Conservation (phyloP, 2,888 invertebrate species). For the Epinotia demarniana region DNA sequence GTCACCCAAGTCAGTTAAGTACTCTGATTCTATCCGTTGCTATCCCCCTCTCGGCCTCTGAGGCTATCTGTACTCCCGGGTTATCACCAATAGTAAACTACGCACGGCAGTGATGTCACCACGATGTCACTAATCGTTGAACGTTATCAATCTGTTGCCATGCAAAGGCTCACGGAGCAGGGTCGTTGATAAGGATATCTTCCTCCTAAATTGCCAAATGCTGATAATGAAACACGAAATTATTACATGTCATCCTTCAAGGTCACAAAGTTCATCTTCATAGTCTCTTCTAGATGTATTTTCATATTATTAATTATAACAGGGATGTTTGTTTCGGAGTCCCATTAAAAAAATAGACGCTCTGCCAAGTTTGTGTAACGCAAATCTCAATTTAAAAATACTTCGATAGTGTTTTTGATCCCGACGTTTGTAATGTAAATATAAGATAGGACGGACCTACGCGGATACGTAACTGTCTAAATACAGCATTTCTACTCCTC, state of each 20-base stretch:
- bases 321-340: conserved; percentile 8
- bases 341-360: conserved; percentile 31
- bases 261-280: background rate
- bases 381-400: conserved; percentile 34
- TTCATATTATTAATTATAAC: conserved; percentile 28
- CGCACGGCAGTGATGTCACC: conserved; percentile 19
- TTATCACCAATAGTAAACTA: conserved; percentile 59
- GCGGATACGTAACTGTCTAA: background rate
- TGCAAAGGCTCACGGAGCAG: conserved; percentile 14
- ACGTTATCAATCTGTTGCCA: conserved; percentile 31
- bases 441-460: background rate
- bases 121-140: conserved; percentile 46
- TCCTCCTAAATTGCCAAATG: conserved; percentile 13
- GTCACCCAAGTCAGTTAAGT: background rate
- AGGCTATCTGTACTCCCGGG: conserved; percentile 45
- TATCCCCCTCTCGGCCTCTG: conserved; percentile 28
- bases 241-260: background rate
- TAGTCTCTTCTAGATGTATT: conserved; percentile 2
- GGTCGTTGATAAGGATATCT: conserved; percentile 26
- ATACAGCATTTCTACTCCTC: too few species aligned
- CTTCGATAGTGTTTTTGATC: conserved; percentile 36
- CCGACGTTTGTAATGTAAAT: conserved; percentile 20
- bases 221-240: conserved; percentile 8
- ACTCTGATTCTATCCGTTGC: background rate
- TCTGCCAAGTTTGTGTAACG: conserved; percentile 35